Evolutionary conservation across 2,888 invertebrate genomes (phyloP).

Genomic region (Plusia festucae): DNA sequence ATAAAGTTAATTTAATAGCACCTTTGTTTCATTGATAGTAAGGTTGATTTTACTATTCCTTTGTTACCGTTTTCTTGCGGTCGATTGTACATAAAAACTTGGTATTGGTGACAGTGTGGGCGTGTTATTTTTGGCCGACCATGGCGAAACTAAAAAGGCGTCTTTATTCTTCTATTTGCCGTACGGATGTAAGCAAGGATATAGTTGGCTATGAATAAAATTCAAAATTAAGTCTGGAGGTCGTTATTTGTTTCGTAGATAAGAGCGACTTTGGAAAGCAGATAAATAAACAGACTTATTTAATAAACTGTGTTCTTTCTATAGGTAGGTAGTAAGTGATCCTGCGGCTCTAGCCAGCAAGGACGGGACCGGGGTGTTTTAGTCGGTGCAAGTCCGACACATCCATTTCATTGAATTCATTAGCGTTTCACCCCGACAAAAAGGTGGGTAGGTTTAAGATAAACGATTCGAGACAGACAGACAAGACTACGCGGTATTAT

Average conservation of each 20-base stretch:
- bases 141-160: conserved; percentile 6
- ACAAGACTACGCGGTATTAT: no score
- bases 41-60: neutral
- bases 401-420: no score
- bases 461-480: no score
- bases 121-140: conserved; percentile 14
- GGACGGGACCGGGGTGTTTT: no score
- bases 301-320: no score
- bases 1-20: neutral
- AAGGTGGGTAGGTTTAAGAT: no score
- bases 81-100: conserved; percentile 20
- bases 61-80: neutral
- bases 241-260: neutral
- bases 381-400: no score
- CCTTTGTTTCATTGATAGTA: neutral
- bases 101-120: conserved; percentile 20
- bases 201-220: neutral
- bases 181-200: conserved; percentile 1
- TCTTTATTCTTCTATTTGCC: conserved; percentile 5
- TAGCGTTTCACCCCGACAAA: no score
- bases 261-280: neutral
- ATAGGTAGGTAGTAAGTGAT: no score
- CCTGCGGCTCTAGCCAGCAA: no score
- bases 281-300: neutral
- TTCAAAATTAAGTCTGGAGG: neutral